phyloP scores from a whole-genome alignment of 2,888 invertebrate genomes.

The Caenorhabditis wallacei region DNA sequence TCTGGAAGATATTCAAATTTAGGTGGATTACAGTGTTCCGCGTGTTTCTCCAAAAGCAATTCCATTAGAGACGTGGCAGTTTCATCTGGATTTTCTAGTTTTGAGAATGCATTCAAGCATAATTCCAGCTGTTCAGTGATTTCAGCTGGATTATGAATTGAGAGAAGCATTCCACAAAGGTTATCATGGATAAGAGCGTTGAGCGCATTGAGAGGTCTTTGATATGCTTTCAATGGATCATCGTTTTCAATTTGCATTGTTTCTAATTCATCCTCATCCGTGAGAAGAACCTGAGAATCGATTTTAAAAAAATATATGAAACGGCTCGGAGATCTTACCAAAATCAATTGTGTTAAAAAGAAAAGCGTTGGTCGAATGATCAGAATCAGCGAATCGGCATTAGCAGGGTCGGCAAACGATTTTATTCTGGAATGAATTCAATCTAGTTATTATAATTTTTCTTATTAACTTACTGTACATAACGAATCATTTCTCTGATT shows the following conservation, averaged over 20 bases:
- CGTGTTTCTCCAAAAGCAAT: conserved; percentile 2
- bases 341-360: conserved; percentile 17
- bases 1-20: conserved; percentile 33
- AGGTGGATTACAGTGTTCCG: not conserved
- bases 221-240: not conserved
- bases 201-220: conserved; percentile 14
- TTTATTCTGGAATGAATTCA: conserved; percentile 20
- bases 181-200: conserved; percentile 32
- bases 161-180: conserved; percentile 12
- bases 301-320: not conserved
- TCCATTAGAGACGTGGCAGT: conserved; percentile 12
- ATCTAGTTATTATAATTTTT: not conserved
- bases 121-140: conserved; percentile 6
- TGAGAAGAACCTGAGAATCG: conserved; percentile 17
- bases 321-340: conserved; percentile 16
- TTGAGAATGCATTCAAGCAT: conserved; percentile 7
- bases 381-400: conserved; percentile 8
- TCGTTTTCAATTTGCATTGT: conserved; percentile 17
- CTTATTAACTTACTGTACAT: conserved; percentile 37
- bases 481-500: conserved; percentile 13
- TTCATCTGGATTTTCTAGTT: conserved; percentile 19
- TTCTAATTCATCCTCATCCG: conserved; percentile 33
- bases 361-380: conserved; percentile 1
- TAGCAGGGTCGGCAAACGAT: conserved; percentile 3
- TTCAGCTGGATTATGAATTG: not conserved